phyloP scores from a whole-genome alignment of 2,113 vertebrate species.

The Prinia subflava region DNA sequence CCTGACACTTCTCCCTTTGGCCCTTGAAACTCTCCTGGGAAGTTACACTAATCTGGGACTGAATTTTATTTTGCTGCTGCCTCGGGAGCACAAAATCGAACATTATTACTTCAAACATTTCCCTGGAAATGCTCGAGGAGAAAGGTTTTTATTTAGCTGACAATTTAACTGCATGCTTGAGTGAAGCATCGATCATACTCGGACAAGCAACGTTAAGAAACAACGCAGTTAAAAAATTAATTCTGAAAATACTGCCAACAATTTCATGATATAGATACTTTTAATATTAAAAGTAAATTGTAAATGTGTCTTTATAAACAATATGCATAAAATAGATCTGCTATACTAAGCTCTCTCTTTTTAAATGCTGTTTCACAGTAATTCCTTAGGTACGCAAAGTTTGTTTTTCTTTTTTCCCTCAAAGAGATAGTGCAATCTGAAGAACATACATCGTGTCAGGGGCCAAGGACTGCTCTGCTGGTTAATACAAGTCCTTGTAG shows the following conservation, averaged over 20 bases:
- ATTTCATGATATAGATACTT: conserved; percentile 74
- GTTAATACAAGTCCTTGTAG: conserved; percentile 96
- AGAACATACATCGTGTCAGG: conserved; percentile 60
- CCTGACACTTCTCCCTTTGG: neutral
- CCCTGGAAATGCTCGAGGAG: conserved; percentile 31
- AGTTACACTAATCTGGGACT: neutral
- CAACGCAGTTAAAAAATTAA: conserved; percentile 43
- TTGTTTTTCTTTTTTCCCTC: conserved; percentile 54
- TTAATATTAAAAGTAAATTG: conserved; percentile 87
- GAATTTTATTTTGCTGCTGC: neutral
- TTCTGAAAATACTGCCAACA: conserved; percentile 62
- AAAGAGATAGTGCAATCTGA: conserved; percentile 78
- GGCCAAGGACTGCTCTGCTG: neutral
- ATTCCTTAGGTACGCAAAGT: conserved; percentile 72
- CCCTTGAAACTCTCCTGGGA: neutral
- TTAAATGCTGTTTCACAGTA: conserved; percentile 83
- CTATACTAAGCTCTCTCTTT: conserved; percentile 75
- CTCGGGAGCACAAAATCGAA: neutral
- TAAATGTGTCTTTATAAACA: conserved; percentile 85
- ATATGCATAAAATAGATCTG: conserved; percentile 84
- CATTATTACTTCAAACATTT: neutral
- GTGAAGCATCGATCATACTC: conserved; percentile 40
- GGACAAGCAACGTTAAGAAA: conserved; percentile 50
- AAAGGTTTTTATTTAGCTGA: conserved; percentile 38
- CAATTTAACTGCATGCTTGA: conserved; percentile 30